Base-by-base conservation (phyloP, 2,888 invertebrate species). In the Archips crataeganus region DNA sequence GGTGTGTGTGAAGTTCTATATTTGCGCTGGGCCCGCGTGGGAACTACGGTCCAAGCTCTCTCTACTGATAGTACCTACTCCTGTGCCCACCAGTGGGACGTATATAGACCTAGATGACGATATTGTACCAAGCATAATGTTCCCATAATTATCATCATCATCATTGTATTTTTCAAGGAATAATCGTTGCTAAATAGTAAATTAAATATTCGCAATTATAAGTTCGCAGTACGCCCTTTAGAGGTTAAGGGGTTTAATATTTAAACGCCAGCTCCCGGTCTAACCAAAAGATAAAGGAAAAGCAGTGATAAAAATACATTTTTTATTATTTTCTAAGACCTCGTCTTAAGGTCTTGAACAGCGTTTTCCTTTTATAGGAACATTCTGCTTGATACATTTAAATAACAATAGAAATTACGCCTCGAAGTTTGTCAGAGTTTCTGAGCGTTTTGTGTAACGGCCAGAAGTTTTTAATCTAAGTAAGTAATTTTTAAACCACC, bases 391-490 rank as follows among this genome's bases (percentile, higher is more conserved):
- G 45, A 45, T 63, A 73, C 68, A 57, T 67, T 73, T 73, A 68
- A 32, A 68, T 47, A 68, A 51, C 59, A 59, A 69, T 73, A 64
- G 64, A 73, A 69, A 69, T 69, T 59, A 73, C 32, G 32, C n/a
- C 51, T 65, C 49, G n/a, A 39, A 39, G 47, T 51, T 65, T n/a
- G 10, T 65, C 5, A 10, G 51, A 49, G 51, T 15, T 65, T 65
- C 9, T n/a, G 62, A 32, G 36, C 15, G 11, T 45, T 62, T 62
- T 23, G 23, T 23, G 45, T 23, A 32, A 32, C 11, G 57, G 57
- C 57, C 57, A 4, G 62, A 62, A 45, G 13, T 62, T 32, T 42
- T 62, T 45, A 42, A 62, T 62, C 6, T 6, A 62, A 23, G 3
- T 42, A 54, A 54, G 23, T 23, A 15, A 15, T 23, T 57, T 10